Conservation (phyloP, 64 coral and sea anemone species). For the Acropora yongei region DNA sequence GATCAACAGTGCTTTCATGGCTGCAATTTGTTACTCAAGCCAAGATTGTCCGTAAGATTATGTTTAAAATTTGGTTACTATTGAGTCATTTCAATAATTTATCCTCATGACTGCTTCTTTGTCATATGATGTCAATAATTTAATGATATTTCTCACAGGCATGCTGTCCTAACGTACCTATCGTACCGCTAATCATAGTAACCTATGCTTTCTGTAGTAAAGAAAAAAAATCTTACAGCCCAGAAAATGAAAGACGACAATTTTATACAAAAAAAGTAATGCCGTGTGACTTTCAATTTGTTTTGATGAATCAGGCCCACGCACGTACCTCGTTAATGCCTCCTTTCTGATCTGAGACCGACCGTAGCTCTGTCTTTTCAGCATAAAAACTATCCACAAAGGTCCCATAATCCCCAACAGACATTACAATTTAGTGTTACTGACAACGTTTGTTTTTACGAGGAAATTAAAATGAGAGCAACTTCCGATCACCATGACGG, state of each 20-base stretch:
- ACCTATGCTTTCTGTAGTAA: too few relatives aligned
- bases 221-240: background rate
- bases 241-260: background rate
- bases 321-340: background rate
- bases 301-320: background rate
- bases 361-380: slow-evolving; percentile 31
- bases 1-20: too few relatives aligned
- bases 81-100: too few relatives aligned
- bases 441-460: background rate
- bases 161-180: too few relatives aligned
- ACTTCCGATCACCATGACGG: background rate
- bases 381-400: slow-evolving; percentile 9
- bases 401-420: slow-evolving; percentile 7
- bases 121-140: too few relatives aligned
- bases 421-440: slow-evolving; percentile 8
- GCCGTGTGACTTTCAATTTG: background rate
- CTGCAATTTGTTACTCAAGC: too few relatives aligned
- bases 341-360: background rate
- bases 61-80: too few relatives aligned
- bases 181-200: too few relatives aligned
- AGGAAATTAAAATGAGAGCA: background rate
- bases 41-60: too few relatives aligned
- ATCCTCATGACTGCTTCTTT: too few relatives aligned
- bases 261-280: background rate
- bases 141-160: too few relatives aligned